These are phyloP conservation scores for Trachemys scripta DNA, from an alignment of 2,113 vertebrate species.

Conservation along the genomic window DNA sequence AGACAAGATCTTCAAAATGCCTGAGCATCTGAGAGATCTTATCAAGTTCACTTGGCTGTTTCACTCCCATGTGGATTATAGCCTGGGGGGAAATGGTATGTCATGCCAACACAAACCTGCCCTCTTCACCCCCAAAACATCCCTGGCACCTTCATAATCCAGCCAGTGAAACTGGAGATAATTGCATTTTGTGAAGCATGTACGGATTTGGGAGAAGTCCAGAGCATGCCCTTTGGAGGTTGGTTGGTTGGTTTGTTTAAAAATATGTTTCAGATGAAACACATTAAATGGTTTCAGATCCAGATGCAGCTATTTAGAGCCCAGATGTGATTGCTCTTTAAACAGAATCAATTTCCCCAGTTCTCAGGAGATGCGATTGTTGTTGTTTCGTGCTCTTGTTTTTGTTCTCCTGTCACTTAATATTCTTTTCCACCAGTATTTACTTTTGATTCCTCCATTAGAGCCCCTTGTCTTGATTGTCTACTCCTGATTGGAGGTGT, in stretches of 20 bases:
- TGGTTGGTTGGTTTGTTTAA: conserved; percentile 49
- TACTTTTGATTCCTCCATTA: conserved; percentile 51
- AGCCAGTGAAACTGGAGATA: neutral
- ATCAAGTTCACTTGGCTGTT: conserved; percentile 5
- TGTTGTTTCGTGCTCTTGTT: conserved; percentile 68
- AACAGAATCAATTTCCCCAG: conserved; percentile 30
- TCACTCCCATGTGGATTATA: conserved; percentile 23
- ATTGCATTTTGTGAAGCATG: conserved; percentile 10
- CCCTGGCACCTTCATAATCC: conserved; percentile 23
- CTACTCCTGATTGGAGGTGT: conserved; percentile 25
- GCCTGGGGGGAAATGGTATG: neutral
- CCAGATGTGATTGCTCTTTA: no score
- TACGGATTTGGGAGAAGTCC: conserved; percentile 11
- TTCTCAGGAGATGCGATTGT: conserved; percentile 64
- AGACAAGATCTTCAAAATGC: neutral
- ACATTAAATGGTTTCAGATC: conserved; percentile 57
- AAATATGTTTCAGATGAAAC: conserved; percentile 57
- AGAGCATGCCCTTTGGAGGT: conserved; percentile 33
- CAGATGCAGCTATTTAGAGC: neutral
- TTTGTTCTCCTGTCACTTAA: conserved; percentile 64
- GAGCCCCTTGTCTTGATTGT: conserved; percentile 55
- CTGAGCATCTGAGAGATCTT: neutral
- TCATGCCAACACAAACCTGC: conserved; percentile 57
- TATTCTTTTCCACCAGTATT: conserved; percentile 48
- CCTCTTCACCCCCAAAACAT: neutral